Percentiles rank a stretch among this genome's conserved stretches.
These are phyloP conservation scores for Dysmachus trigonus DNA, from an alignment of 2,888 invertebrate genomes.

Conservation along the genomic window DNA sequence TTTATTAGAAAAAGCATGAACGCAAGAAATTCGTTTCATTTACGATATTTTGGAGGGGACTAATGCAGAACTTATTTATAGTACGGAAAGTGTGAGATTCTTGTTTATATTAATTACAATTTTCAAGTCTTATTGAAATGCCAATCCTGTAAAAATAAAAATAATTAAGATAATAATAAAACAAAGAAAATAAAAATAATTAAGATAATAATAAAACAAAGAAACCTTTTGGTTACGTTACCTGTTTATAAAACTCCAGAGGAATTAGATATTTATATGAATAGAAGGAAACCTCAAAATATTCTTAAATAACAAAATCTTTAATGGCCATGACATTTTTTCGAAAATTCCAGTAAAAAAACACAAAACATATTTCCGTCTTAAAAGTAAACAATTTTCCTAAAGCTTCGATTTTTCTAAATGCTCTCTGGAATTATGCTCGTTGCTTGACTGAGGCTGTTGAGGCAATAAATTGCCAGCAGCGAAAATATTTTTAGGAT, in stretches of 20 bases:
- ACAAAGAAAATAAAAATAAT: too few relatives aligned
- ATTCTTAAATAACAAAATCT: background rate
- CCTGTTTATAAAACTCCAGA: background rate
- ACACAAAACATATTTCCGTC: background rate
- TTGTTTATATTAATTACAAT: too few relatives aligned
- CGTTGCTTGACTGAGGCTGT: background rate
- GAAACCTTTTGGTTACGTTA: too few relatives aligned
- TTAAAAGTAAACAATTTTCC: background rate
- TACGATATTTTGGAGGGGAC: too few relatives aligned
- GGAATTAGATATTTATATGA: background rate
- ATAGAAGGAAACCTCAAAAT: background rate
- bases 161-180: too few relatives aligned
- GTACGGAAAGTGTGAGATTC: too few relatives aligned
- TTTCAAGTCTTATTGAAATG: too few relatives aligned
- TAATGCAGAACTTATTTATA: too few relatives aligned
- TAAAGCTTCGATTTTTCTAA: background rate
- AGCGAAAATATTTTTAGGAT: conserved; percentile 95
- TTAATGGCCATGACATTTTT: background rate
- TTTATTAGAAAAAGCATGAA: too few relatives aligned
- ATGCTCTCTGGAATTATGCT: background rate
- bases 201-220: too few relatives aligned
- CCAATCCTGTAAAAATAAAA: too few relatives aligned
- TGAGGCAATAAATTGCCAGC: conserved; percentile 75
- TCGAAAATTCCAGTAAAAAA: background rate
- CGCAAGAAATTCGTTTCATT: too few relatives aligned